A percentile compares a stretch with the other conserved stretches of the same genome.
These are phyloP conservation scores for Myiotriccus ornatus DNA, from an alignment of 2,797 vertebrate genomes.

Conservation along the genomic window DNA sequence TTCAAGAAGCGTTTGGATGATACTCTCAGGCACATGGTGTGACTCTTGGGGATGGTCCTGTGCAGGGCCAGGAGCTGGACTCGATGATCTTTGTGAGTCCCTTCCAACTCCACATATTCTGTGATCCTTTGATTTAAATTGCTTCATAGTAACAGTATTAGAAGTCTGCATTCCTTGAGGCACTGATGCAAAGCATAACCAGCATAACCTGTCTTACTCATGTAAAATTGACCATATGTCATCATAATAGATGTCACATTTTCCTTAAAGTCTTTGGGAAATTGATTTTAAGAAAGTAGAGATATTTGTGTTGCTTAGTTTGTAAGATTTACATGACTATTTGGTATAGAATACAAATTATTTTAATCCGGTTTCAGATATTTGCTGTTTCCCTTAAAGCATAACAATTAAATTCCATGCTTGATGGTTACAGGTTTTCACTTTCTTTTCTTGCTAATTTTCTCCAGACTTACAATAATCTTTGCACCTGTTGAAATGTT, in stretches of 20 bases:
- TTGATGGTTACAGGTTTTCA: background rate
- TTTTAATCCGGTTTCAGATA: background rate
- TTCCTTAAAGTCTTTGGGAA: background rate
- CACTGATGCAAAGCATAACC: conserved; percentile 14
- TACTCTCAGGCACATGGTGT: background rate
- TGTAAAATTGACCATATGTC: conserved; percentile 24
- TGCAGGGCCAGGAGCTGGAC: background rate
- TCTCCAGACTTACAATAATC: background rate
- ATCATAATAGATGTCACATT: background rate
- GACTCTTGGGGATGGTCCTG: background rate
- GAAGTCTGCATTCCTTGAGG: conserved; percentile 14
- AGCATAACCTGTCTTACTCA: background rate
- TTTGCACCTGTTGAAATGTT: background rate
- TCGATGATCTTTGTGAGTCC: background rate
- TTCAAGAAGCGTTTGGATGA: background rate
- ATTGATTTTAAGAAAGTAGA: background rate
- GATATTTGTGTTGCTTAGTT: background rate
- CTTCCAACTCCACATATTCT: background rate
- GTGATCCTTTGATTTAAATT: background rate
- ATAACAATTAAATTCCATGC: background rate
- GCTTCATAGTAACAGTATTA: conserved; percentile 31
- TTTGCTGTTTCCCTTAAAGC: background rate
- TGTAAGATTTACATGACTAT: background rate
- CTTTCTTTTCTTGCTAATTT: background rate
- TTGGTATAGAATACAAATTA: background rate